Evolutionary conservation across 2,888 invertebrate species (phyloP), one percentile per base, ranked within the genome.

Genomic region (Tenthredo notha): DNA sequence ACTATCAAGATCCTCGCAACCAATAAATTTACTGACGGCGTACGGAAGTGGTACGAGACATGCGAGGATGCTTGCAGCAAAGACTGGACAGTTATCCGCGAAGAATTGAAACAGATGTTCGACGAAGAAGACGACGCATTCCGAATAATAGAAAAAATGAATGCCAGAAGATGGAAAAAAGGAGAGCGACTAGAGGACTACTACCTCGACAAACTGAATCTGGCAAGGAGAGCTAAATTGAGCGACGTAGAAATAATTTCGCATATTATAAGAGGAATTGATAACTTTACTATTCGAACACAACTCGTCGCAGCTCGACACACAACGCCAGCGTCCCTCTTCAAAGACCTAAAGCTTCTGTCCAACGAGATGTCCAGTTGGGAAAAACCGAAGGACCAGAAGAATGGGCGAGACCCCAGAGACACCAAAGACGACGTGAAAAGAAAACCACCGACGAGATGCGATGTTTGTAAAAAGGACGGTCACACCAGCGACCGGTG

Each of bases 231-330:
- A 47, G 85, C 85, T 15, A 25, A 43, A 18, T 15, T 85, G 6
- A 33, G 18, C 6, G 82, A 85, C 25, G 43, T 15, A 0, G 85
- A 85, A 33, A 15, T 50, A 10, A 21, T 85, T 9, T 43, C 80
- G 47, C 70, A 85, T n/a, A 15, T 85, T 12, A 85, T 85, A 18
- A 25, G 85, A 37, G 85, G 85, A 15, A 85, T 85, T 7, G 85
- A 85, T 3, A 85, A 85, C 18, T 85, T 85, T n/a, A 85, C 80
- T 0, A 47, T 85, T 9, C 2, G 80, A 67, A 80, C 50, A 3
- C 85, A 85, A 67, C 43, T 85, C 3, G 65, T 47, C 15, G 43
- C 80, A 10, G 80, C 67, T 4, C 21, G 54, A 6, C 82, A 85
- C 25, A 43, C 3, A 9, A 43, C 82, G 1, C 61, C 50, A 29